phyloP scores from a whole-genome alignment of 2,888 invertebrate genomes.

The Hermaeophaga mercurialis region DNA sequence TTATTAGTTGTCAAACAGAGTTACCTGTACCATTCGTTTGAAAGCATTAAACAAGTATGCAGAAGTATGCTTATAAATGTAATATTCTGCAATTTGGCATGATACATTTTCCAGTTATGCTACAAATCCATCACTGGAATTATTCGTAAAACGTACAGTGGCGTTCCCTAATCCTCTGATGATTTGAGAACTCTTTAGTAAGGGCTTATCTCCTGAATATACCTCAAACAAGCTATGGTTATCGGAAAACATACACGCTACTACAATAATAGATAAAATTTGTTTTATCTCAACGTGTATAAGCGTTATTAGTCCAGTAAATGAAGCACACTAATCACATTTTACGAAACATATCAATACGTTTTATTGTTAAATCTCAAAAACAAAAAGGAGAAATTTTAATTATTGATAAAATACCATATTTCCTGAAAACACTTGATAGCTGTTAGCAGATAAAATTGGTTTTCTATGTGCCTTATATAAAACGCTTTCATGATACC shows the following conservation, averaged over 20 bases:
- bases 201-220: not conserved
- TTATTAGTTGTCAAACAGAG: too few species aligned
- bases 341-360: too few species aligned
- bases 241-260: not conserved
- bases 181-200: not conserved
- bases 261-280: not conserved
- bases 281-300: not conserved
- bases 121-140: not conserved
- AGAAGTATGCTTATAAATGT: not conserved
- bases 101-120: not conserved
- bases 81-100: not conserved
- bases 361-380: too few species aligned
- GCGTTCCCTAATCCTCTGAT: not conserved
- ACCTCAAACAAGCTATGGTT: not conserved
- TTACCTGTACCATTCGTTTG: too few species aligned
- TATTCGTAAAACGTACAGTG: not conserved
- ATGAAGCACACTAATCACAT: too few species aligned
- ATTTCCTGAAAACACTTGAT: too few species aligned
- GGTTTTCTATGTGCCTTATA: too few species aligned
- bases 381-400: too few species aligned
- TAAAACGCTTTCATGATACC: too few species aligned
- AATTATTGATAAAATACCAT: too few species aligned
- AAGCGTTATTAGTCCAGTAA: not conserved
- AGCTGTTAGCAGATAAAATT: too few species aligned
- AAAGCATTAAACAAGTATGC: not conserved